A percentile compares a stretch with the other conserved stretches of the same genome.
These are phyloP conservation scores for Pseudobourletiella spinata DNA, from an alignment of 1,140 invertebrate genomes.

Conservation along the genomic window DNA sequence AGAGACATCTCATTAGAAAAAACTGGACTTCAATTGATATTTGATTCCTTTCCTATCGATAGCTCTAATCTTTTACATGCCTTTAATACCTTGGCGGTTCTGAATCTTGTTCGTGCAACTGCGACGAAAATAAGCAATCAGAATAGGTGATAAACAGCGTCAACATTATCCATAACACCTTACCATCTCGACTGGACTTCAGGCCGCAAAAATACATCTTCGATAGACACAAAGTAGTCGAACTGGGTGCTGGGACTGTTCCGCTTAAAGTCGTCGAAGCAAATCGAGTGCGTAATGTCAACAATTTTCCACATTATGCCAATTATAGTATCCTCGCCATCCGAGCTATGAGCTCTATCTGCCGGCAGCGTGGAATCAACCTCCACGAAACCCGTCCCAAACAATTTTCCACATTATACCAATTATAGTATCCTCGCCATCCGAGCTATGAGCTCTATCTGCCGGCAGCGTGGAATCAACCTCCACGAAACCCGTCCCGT, in stretches of 20 bases:
- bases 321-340: background rate
- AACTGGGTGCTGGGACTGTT: conserved; percentile 1
- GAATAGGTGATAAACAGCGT: too few species aligned
- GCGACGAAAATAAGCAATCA: too few species aligned
- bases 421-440: background rate
- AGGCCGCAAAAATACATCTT: background rate
- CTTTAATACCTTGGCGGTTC: too few species aligned
- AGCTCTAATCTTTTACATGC: too few species aligned
- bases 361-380: background rate
- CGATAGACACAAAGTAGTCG: background rate
- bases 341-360: background rate
- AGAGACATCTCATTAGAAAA: too few species aligned
- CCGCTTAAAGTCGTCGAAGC: background rate
- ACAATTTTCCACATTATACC: background rate
- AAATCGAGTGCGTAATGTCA: background rate
- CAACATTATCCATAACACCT: too few species aligned
- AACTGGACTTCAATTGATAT: too few species aligned
- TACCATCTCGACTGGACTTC: background rate
- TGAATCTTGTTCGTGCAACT: too few species aligned
- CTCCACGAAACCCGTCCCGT: background rate
- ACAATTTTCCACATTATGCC: conserved; percentile 1
- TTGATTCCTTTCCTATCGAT: too few species aligned
- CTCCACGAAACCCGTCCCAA: background rate
- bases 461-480: background rate
- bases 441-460: background rate